Evolutionary conservation across 2,113 vertebrate genomes (phyloP), one percentile per base, ranked within the genome.

Genomic region (Clinocottus analis): DNA sequence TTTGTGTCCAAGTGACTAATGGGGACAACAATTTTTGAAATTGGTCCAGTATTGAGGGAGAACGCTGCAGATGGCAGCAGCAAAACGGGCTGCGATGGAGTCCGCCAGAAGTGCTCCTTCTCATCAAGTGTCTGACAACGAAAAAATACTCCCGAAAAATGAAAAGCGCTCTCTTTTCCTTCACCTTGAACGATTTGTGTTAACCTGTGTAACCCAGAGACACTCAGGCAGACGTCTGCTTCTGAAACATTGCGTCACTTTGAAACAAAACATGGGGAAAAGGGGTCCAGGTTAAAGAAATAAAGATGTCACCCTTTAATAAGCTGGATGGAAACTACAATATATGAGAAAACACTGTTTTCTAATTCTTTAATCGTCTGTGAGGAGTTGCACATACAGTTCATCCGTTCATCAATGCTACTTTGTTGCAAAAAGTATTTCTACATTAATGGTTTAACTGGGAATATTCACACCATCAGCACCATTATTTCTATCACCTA

Each of bases 261-360:
- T n/a, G n/a, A n/a, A n/a, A n/a, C n/a, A 31, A 47, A 8, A 21
- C 17, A 21, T 2, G 45, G 45, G 8, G 7, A n/a, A 51, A 51
- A 0, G 0, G 49, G 21, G 49, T 21, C 17, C 45, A 47, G 17
- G 45, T 47, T 21, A 21, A n/a, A 23, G 21, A 12, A 23, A 53
- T 53, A 53, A 9, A 53, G 9, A 53, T 53, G 8, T 53, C n/a
- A n/a, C n/a, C n/a, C n/a, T n/a, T n/a, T n/a, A 53, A n/a, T 23
- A 23, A 65, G 31, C 2, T 9, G 31, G 17, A 23, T 63, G 27
- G 63, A 64, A 76, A 33, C 70, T 9, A 56, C 55, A 83, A 31
- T 17, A 37, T 19, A 29, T 27, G 17, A 37, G 21, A 47, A 69
- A 65, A 43, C 1, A 8, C 31, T 3, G 16, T 33, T 33, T 33